These are phyloP conservation scores for Ecliptopera silaceata DNA, from an alignment of 2,888 invertebrate species.

Conservation along the genomic window DNA sequence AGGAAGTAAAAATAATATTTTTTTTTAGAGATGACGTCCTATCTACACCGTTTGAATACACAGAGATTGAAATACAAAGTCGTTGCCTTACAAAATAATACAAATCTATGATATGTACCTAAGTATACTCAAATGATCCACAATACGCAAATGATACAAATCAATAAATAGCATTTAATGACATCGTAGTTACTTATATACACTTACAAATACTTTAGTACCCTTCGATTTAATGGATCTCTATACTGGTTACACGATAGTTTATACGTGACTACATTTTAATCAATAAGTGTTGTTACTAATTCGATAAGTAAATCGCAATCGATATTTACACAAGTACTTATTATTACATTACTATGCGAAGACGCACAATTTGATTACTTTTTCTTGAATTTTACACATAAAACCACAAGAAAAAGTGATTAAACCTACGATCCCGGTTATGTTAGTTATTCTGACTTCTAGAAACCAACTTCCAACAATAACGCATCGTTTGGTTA, in stretches of 20 bases:
- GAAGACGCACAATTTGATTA: conserved; percentile 37
- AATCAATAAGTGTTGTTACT: conserved; percentile 57
- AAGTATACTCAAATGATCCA: conserved; percentile 79
- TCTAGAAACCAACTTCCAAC: conserved; percentile 58
- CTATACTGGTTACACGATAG: conserved; percentile 70
- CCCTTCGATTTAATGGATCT: conserved; percentile 79
- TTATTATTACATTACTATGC: conserved; percentile 55
- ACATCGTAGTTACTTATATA: conserved; percentile 71
- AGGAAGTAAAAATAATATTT: no score
- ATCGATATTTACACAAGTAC: conserved; percentile 78
- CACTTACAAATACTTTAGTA: conserved; percentile 79
- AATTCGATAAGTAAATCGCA: conserved; percentile 66
- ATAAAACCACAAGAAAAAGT: conserved; percentile 27
- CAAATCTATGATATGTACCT: conserved; percentile 80
- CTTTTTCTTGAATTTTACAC: conserved; percentile 30
- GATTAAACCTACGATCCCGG: conserved; percentile 31
- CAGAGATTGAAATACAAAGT: conserved; percentile 47
- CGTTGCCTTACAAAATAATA: conserved; percentile 67
- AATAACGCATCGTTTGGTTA: conserved; percentile 71
- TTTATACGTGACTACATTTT: conserved; percentile 71
- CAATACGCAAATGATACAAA: conserved; percentile 75
- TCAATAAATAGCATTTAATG: conserved; percentile 78
- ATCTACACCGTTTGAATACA: conserved; percentile 36
- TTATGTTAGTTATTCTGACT: conserved; percentile 47
- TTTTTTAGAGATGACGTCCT: not conserved